Evolutionary conservation across 2,113 vertebrate species (phyloP), one percentile per base, ranked within the genome.

Genomic region (Sinosuthora webbiana): DNA sequence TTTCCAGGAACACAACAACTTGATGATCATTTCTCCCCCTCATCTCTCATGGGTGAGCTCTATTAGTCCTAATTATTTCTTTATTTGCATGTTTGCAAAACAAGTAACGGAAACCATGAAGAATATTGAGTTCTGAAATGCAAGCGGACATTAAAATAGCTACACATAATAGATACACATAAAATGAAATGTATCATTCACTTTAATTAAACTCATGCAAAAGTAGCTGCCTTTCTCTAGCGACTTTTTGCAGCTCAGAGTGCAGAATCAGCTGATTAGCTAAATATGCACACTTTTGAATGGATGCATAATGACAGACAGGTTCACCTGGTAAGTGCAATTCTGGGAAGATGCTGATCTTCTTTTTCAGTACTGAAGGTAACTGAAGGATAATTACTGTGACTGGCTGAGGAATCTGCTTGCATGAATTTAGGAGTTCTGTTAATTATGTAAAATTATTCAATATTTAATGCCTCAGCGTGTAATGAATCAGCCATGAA

Each of bases 401-500:
- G 77, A 91, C 69, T 82, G 56, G 33, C 49, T 84, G 76, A 89
- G 62, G 53, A 94, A 81, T 44, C 52, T 87, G 52, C 60, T 37
- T 67, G 53, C 80, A 37, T 76, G 74, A 84, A 45, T 96, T 93
- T 65, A 92, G 37, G 73, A 94, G 84, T 92, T 92, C 60, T 91
- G 50, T 91, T 96, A 91, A 97, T 90, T 91, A 92, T 79, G 60
- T 75, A 91, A 93, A 92, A 92, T 92, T 35, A 73, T 44, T 93
- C 52, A 90, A 84, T 89, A 94, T 95, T 95, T 95, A 92, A 92
- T 92, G 83, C 56, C 62, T 95, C 49, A 24, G 37, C 3, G 3
- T 89, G 44, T 75, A 92, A 94, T 75, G 89, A 95, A 94, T 94
- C 80, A 89, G 74, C 75, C 55, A 25, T 47, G 71, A 90, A 83